Percentiles rank a stretch among this genome's conserved stretches.
phyloP scores from a whole-genome alignment of 53 echinoderm and acorn worm genomes.

The Holothuria scabra region DNA sequence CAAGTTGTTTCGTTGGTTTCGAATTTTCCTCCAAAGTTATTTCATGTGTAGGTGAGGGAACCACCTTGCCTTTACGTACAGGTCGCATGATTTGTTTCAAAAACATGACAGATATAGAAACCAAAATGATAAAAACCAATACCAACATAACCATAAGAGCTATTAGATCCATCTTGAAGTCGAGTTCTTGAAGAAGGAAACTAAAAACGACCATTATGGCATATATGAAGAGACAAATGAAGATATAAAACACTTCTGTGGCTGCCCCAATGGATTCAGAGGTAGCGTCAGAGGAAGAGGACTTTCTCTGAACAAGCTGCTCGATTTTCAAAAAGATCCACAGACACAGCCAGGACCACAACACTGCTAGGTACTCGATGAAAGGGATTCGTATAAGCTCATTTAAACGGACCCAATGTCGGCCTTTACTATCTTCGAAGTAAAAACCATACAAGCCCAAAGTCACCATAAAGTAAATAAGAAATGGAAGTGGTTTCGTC shows the following conservation, averaged over 20 bases:
- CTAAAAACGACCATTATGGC: conserved; percentile 58
- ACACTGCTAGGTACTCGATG: conserved; percentile 65
- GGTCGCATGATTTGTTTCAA: conserved; percentile 70
- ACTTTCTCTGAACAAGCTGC: conserved; percentile 29
- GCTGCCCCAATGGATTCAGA: conserved; percentile 45
- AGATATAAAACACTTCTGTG: conserved; percentile 63
- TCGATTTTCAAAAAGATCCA: conserved; percentile 69
- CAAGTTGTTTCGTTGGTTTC: too few species aligned
- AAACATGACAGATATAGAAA: conserved; percentile 59
- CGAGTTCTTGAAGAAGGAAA: conserved; percentile 68
- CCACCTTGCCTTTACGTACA: neutral
- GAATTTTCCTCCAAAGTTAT: too few species aligned
- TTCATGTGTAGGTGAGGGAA: neutral
- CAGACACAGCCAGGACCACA: conserved; percentile 67
- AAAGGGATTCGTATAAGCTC: conserved; percentile 80
- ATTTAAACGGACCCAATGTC: conserved; percentile 69
- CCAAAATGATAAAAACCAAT: conserved; percentile 65
- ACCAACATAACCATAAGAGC: conserved; percentile 71
- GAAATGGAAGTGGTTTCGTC: conserved; percentile 29
- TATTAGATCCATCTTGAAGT: conserved; percentile 61
- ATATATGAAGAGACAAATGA: conserved; percentile 61
- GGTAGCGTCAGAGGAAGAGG: neutral
- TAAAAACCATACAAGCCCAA: conserved; percentile 44
- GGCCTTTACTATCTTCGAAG: conserved; percentile 62
- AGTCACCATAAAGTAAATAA: neutral